These are phyloP conservation scores for Gonatopus flavifemur DNA, from an alignment of 1,140 invertebrate genomes.

Conservation along the genomic window DNA sequence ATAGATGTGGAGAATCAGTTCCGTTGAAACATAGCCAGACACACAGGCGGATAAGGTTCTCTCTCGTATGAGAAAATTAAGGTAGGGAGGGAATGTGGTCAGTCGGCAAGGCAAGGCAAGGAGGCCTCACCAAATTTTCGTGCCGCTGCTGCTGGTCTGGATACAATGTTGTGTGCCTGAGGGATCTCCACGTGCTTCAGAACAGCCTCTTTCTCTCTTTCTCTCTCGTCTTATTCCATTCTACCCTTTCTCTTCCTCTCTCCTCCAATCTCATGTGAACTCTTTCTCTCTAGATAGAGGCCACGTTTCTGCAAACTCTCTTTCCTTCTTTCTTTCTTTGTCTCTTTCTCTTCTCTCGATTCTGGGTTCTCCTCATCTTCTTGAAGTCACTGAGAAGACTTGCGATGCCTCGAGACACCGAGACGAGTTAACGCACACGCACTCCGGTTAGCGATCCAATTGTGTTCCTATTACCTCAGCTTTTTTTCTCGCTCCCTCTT, in stretches of 20 bases:
- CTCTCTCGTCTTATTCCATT: slow-evolving; percentile 13
- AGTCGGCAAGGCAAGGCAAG: slow-evolving; percentile 42
- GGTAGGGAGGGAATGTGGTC: slow-evolving; percentile 54
- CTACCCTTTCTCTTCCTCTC: slow-evolving; percentile 20
- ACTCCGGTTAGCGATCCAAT: slow-evolving; percentile 40
- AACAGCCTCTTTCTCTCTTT: slow-evolving; percentile 12
- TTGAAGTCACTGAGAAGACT: too few relatives aligned
- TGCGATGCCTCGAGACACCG: slow-evolving; percentile 17
- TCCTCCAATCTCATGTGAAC: slow-evolving; percentile 1
- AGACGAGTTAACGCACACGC: slow-evolving; percentile 28
- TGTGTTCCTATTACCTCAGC: too few relatives aligned
- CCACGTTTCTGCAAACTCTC: background rate
- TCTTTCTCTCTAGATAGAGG: background rate
- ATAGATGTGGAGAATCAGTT: too few relatives aligned
- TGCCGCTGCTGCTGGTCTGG: slow-evolving; percentile 35
- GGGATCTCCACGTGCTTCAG: slow-evolving; percentile 45
- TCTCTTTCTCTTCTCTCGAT: slow-evolving; percentile 15
- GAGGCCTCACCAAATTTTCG: slow-evolving; percentile 51
- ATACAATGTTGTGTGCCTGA: slow-evolving; percentile 37
- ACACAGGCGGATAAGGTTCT: slow-evolving; percentile 37
- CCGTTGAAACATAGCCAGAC: slow-evolving; percentile 27
- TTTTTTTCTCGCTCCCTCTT: too few relatives aligned
- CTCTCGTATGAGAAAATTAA: slow-evolving; percentile 33
- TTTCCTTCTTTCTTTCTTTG: slow-evolving; percentile 6
- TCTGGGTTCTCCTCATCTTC: slow-evolving; percentile 1